Evolutionary conservation across 2,888 invertebrate species (phyloP), one percentile per base, ranked within the genome.

Genomic region (Chironomus tentans): DNA sequence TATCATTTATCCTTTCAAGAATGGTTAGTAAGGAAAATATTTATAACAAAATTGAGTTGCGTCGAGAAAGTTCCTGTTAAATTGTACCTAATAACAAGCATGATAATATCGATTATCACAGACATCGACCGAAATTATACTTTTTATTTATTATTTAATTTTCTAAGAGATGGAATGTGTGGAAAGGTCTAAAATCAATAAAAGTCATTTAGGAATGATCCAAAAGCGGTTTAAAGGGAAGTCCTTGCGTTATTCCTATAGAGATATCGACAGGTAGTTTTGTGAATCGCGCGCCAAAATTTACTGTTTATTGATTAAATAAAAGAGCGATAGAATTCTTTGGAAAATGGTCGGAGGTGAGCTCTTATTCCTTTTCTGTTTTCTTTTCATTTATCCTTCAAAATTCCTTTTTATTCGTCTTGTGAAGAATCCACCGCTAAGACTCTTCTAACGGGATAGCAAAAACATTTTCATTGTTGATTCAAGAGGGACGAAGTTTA

Each of bases 251-350:
- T 28, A 28, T 28, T 28, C 28, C 28, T 28, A 28, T 69, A 38
- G 15, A 38, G 38, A 28, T 69, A 46, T 28, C 71, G 18, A 71
- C 71, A 71, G 71, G 71, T 71, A 71, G 71, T 22, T 70, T 71
- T 46, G 71, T 28, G 10, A 24, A 71, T 71, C 71, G 71, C 71
- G 71, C 71, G 71, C 71, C 71, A 71, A 71, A 71, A 71, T 50
- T 71, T 48, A 47, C 70, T 70, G 71, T 71, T 71, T 71, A 56
- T 71, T 50, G 50, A 71, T 50, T 71, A 71, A 71, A 71, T 56
- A 71, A 13, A 15, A 15, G 7, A 71, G 61, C 71, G 71, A 71
- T 71, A 28, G 56, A 71, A 56, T 71, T 71, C 71, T 71, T 15
- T 2, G 7, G 69, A 69, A 47, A 47, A 71, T 22, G 56, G 71